These are phyloP conservation scores for Zaprionus taronus DNA, from an alignment of 1,140 invertebrate species.

Conservation along the genomic window DNA sequence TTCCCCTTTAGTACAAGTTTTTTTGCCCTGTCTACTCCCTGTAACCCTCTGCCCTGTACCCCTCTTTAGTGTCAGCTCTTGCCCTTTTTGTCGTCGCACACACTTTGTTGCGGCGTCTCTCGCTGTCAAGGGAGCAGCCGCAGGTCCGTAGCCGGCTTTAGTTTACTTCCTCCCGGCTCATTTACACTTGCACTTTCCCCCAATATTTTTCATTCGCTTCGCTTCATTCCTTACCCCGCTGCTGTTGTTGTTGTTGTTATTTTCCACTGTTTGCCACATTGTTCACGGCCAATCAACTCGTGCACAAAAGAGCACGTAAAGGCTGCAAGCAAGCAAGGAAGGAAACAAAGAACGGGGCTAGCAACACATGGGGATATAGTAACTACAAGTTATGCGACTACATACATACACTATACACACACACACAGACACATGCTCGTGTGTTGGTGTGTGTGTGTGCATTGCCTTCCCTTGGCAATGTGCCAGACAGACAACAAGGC, in stretches of 20 bases:
- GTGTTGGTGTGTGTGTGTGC: background rate
- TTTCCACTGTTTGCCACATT: conserved; percentile 38
- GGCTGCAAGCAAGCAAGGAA: conserved; percentile 12
- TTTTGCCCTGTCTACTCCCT: too few species aligned
- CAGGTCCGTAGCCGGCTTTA: conserved; percentile 6
- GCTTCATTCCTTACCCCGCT: conserved; percentile 13
- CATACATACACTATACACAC: background rate
- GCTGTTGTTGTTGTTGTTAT: conserved; percentile 6
- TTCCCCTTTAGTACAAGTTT: too few species aligned
- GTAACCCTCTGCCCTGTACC: too few species aligned
- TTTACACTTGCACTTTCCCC: conserved; percentile 41
- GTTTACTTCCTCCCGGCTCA: conserved; percentile 18
- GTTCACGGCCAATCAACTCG: conserved; percentile 53
- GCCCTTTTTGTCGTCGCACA: conserved; percentile 1
- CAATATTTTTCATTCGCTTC: conserved; percentile 11
- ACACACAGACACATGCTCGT: background rate
- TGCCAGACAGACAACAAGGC: conserved; percentile 41
- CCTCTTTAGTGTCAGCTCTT: background rate
- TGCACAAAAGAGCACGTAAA: conserved; percentile 40
- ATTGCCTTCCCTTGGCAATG: conserved; percentile 13
- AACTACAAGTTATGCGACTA: background rate
- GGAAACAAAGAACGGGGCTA: conserved; percentile 39
- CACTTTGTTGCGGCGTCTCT: conserved; percentile 10
- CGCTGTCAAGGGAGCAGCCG: background rate
- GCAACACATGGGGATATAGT: conserved; percentile 31